Evolutionary conservation across 2,113 vertebrate species (phyloP).

Genomic region (Rhinolophus sinicus): DNA sequence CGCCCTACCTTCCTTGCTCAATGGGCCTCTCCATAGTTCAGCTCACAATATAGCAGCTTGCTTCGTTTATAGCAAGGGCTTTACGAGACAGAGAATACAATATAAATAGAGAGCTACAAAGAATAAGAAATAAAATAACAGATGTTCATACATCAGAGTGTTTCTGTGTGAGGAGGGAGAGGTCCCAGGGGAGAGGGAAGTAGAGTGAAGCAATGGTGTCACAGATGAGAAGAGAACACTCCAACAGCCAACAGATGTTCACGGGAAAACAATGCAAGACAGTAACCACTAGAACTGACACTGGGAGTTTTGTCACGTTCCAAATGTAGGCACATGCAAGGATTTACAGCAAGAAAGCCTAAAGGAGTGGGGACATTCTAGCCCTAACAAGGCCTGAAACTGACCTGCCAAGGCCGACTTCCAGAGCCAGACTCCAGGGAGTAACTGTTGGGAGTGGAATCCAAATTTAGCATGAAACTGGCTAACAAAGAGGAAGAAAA

Average conservation of each 20-base stretch:
- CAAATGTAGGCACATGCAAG: not conserved
- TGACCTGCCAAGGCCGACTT: not conserved
- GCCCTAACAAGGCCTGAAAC: not conserved
- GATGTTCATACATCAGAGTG: too few relatives aligned
- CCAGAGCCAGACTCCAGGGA: not conserved
- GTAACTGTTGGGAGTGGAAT: not conserved
- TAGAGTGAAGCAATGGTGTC: not conserved
- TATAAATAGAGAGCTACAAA: not conserved
- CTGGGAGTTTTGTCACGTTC: not conserved
- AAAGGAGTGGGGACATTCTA: too few relatives aligned
- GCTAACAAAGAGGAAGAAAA: not conserved
- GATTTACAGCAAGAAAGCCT: not conserved
- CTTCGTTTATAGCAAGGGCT: not conserved
- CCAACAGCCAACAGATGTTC: not conserved
- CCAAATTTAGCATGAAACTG: not conserved
- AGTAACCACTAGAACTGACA: not conserved
- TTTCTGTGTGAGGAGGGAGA: not conserved
- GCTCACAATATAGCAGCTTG: not conserved
- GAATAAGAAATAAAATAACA: not conserved
- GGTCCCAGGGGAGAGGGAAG: fast-evolving
- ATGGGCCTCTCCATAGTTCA: not conserved
- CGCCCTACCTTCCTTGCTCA: not conserved
- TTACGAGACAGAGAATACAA: not conserved
- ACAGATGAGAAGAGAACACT: not conserved
- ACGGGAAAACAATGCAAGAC: not conserved